A percentile compares a stretch with the other conserved stretches of the same genome.
Evolutionary conservation across 2,888 invertebrate species (phyloP).

Genomic region (Lasioglossum figueresi): DNA sequence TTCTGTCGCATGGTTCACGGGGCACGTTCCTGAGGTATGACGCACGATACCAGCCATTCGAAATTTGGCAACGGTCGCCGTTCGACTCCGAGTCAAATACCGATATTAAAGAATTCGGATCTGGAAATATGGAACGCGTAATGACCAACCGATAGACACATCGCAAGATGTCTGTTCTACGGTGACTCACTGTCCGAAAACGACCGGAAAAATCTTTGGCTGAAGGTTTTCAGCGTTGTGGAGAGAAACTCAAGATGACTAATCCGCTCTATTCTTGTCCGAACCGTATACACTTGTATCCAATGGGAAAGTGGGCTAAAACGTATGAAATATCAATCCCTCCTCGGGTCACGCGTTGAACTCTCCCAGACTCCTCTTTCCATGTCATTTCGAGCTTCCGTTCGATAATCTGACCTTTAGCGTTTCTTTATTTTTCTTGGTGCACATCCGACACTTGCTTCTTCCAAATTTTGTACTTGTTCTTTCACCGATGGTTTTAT

Average conservation of each 20-base stretch:
- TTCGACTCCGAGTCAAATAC: background rate
- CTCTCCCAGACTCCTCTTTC: conserved; percentile 5
- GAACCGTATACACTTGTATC: conserved; percentile 64
- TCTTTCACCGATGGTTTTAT: background rate
- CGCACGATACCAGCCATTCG: background rate
- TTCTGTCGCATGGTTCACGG: background rate
- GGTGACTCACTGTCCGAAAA: conserved; percentile 67
- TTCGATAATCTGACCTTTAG: background rate
- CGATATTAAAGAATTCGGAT: conserved; percentile 9
- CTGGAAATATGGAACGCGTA: conserved; percentile 14
- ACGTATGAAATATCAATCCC: conserved; percentile 59
- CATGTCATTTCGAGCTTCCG: background rate
- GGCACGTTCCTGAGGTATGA: conserved; percentile 7
- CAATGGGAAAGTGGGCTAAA: conserved; percentile 70
- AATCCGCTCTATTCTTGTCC: conserved; percentile 70
- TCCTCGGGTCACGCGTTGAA: conserved; percentile 47
- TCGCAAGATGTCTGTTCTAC: background rate
- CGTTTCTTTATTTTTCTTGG: background rate
- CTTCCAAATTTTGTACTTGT: background rate
- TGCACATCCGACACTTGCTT: background rate
- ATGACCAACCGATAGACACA: conserved; percentile 10
- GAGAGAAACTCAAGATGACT: conserved; percentile 67
- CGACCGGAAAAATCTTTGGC: conserved; percentile 57
- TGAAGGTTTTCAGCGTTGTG: conserved; percentile 63
- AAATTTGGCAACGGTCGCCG: conserved; percentile 15